Percentiles rank a stretch among this genome's conserved stretches.
Conservation (phyloP, 2,888 invertebrate genomes). For the Didymodactylos carnosus region DNA sequence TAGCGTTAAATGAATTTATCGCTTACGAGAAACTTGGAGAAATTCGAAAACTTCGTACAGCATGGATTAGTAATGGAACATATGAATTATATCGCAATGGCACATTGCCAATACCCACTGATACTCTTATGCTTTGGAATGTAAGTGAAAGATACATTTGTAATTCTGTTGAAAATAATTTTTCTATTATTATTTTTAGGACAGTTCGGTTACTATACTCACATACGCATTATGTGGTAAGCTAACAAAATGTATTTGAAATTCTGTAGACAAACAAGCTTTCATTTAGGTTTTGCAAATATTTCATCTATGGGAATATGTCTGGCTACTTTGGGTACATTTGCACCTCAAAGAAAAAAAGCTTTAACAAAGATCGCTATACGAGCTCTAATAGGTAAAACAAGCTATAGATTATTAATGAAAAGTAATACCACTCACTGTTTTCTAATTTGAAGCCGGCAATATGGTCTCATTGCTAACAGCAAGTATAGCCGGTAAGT, state of each 20-base stretch:
- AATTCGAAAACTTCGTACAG: conserved; percentile 17
- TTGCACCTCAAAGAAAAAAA: conserved; percentile 23
- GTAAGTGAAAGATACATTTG: background rate
- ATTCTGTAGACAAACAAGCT: background rate
- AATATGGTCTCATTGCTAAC: background rate
- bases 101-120: background rate
- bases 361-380: conserved; percentile 22
- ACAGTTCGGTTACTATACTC: conserved; percentile 21
- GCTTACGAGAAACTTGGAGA: conserved; percentile 54
- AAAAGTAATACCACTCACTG: too few relatives aligned
- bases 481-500: background rate
- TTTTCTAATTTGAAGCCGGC: too few relatives aligned
- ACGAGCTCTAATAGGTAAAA: conserved; percentile 31
- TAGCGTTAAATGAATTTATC: conserved; percentile 72
- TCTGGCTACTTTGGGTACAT: conserved; percentile 23
- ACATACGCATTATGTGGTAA: conserved; percentile 29
- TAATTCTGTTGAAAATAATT: background rate
- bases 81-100: conserved; percentile 5
- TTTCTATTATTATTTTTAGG: background rate
- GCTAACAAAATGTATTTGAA: too few relatives aligned
- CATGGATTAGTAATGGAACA: background rate
- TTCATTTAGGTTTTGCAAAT: conserved; percentile 21
- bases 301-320: conserved; percentile 25
- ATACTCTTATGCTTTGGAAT: conserved; percentile 6
- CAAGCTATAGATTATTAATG: too few relatives aligned